Conservation (phyloP, 2,113 vertebrate genomes). For the Gracilinanus agilis region DNA sequence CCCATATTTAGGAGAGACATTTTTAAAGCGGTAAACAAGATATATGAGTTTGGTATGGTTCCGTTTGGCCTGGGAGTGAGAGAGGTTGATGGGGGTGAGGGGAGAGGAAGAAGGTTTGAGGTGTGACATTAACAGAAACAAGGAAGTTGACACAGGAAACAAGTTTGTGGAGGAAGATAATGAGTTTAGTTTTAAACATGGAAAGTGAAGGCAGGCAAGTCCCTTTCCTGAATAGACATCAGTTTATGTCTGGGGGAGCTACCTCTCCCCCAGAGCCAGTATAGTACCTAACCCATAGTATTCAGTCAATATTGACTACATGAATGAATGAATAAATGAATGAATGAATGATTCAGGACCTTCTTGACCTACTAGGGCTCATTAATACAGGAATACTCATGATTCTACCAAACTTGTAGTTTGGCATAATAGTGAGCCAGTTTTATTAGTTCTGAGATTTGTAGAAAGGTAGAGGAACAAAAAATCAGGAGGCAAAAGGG, state of each 20-base stretch:
- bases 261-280: background rate
- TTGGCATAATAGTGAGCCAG: background rate
- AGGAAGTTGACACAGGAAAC: background rate
- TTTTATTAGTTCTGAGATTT: background rate
- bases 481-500: background rate
- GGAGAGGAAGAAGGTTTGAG: background rate
- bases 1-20: background rate
- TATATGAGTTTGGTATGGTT: background rate
- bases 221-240: background rate
- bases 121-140: constrained; percentile 5
- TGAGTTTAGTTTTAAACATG: background rate
- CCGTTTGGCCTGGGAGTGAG: background rate
- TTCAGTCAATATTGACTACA: background rate
- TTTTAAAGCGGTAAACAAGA: background rate
- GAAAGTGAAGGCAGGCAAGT: background rate
- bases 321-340: background rate
- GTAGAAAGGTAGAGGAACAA: background rate
- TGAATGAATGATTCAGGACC: background rate
- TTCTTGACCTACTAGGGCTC: background rate
- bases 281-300: background rate
- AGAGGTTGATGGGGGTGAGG: background rate
- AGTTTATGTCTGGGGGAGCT: background rate
- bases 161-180: background rate
- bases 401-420: background rate
- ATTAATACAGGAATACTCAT: background rate